Evolutionary conservation across 2,113 vertebrate genomes (phyloP).

Genomic region (Verasper variegatus): DNA sequence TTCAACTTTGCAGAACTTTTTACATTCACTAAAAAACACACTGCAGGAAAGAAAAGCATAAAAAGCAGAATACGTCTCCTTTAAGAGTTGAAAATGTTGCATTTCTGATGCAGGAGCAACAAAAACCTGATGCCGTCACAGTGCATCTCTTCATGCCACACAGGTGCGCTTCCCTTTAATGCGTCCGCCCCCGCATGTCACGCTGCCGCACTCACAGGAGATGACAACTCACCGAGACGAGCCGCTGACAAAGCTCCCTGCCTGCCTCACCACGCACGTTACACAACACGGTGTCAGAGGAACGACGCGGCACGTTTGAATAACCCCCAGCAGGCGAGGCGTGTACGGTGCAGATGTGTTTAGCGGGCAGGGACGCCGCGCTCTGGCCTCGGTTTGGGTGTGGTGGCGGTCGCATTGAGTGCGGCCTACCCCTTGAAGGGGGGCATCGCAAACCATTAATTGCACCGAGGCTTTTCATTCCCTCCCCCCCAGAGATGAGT

Average conservation of each 20-base stretch:
- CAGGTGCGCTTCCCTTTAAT: background rate
- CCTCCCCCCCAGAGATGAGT: constrained; percentile 42
- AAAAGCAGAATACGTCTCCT: too few relatives aligned
- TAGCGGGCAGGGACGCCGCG: constrained; percentile 23
- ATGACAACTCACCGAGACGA: constrained; percentile 1
- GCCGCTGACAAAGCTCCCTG: constrained; percentile 27
- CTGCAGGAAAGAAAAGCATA: too few relatives aligned
- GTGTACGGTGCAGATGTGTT: constrained; percentile 26
- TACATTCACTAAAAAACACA: too few relatives aligned
- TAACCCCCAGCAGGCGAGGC: constrained; percentile 13
- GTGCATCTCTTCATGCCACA: background rate
- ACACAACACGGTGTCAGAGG: constrained; percentile 21
- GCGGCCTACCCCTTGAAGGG: constrained; percentile 46
- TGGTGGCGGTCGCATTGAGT: constrained; percentile 36
- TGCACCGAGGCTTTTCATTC: constrained; percentile 62
- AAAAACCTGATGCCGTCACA: background rate
- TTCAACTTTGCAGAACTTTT: too few relatives aligned
- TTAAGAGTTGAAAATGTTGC: background rate
- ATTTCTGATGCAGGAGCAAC: background rate
- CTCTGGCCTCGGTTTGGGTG: constrained; percentile 52
- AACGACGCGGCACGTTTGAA: background rate
- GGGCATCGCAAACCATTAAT: constrained; percentile 65
- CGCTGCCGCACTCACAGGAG: background rate
- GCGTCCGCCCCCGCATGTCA: background rate
- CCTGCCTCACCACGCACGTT: constrained; percentile 25